Evolutionary conservation across 2,888 invertebrate species (phyloP).

Genomic region (Agriopis aurantiaria): DNA sequence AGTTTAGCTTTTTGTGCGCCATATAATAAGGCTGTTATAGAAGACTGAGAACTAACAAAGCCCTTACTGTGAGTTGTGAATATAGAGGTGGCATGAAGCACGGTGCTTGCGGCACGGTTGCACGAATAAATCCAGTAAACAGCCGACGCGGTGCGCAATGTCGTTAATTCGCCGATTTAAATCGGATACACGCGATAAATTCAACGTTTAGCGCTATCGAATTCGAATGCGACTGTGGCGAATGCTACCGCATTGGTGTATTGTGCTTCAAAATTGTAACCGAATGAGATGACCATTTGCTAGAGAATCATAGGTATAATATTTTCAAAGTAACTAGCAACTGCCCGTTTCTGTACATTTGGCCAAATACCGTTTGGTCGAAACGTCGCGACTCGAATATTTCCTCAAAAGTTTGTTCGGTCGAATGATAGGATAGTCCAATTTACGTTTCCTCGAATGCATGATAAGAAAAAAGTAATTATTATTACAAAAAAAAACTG

Average conservation of each 20-base stretch:
- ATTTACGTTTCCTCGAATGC: too few relatives aligned
- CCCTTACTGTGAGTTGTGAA: constrained; percentile 18
- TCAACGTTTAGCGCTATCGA: constrained; percentile 76
- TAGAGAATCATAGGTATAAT: not conserved
- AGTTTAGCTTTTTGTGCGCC: too few relatives aligned
- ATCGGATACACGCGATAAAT: constrained; percentile 84
- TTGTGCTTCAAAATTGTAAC: constrained; percentile 40
- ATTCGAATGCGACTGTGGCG: constrained; percentile 72
- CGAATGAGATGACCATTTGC: constrained; percentile 2
- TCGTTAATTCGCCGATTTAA: constrained; percentile 83
- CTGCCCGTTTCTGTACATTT: too few relatives aligned
- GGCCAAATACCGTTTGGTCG: too few relatives aligned
- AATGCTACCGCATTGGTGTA: constrained; percentile 52
- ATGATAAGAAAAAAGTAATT: too few relatives aligned
- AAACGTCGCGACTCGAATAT: too few relatives aligned
- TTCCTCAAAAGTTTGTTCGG: too few relatives aligned
- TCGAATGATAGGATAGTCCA: too few relatives aligned
- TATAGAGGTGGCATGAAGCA: constrained; percentile 29
- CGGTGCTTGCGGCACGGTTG: constrained; percentile 41
- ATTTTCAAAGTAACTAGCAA: too few relatives aligned
- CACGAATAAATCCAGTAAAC: constrained; percentile 72
- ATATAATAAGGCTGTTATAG: too few relatives aligned
- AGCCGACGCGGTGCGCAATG: constrained; percentile 63
- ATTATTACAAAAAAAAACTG: too few relatives aligned
- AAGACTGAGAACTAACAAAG: not conserved